Evolutionary conservation across 1,140 invertebrate species (phyloP).

Genomic region (Pseudomyrmex cubaensis): DNA sequence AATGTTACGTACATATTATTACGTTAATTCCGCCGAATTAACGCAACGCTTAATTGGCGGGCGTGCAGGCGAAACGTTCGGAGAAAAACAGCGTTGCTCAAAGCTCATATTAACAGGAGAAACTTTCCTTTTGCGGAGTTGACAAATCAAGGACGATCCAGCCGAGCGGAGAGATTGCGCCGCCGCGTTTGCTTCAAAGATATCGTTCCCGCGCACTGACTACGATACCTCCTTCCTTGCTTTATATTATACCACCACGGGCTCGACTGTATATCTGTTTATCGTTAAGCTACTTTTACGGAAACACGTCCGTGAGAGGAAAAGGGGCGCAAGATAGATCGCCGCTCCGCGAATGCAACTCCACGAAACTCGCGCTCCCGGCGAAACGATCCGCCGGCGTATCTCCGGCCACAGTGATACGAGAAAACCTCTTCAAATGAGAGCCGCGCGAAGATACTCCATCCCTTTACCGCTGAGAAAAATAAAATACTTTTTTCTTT

Average conservation of each 20-base stretch:
- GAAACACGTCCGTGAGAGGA: conserved; percentile 43
- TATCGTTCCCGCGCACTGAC: conserved; percentile 22
- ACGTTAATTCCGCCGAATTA: too few relatives aligned
- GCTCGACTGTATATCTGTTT: conserved; percentile 47
- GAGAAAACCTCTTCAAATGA: too few relatives aligned
- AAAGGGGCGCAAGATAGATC: conserved; percentile 58
- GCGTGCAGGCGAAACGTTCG: conserved; percentile 3
- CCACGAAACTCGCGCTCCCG: neutral
- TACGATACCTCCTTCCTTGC: conserved; percentile 20
- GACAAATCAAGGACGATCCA: conserved; percentile 51
- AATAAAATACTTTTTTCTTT: too few relatives aligned
- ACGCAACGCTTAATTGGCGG: neutral
- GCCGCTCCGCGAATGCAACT: conserved; percentile 23
- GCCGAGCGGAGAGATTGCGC: conserved; percentile 30
- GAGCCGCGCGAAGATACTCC: too few relatives aligned
- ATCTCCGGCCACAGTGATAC: conserved; percentile 67
- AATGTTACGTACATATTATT: too few relatives aligned
- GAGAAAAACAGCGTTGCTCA: conserved; percentile 31
- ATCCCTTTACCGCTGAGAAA: too few relatives aligned
- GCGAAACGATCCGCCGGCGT: conserved; percentile 63
- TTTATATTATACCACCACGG: conserved; percentile 21
- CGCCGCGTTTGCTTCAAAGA: conserved; percentile 7
- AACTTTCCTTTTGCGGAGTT: neutral
- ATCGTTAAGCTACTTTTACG: conserved; percentile 64
- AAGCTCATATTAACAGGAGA: conserved; percentile 9